Evolutionary conservation across 1,140 invertebrate genomes (phyloP), one percentile per base, ranked within the genome.

Genomic region (Oryctes rhinoceros): DNA sequence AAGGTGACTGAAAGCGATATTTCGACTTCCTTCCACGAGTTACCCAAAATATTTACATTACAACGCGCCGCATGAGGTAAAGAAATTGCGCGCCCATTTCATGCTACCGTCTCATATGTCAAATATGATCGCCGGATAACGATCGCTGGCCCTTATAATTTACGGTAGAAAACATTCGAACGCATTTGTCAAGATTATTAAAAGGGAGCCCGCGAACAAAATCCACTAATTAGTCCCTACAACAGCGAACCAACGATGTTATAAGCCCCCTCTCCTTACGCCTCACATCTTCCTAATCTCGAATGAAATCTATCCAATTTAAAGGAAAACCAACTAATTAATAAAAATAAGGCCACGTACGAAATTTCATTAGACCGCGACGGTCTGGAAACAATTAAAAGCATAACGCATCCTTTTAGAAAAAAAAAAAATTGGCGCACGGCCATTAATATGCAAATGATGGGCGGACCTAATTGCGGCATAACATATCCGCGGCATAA

Each of bases 351-450:
- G 65, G 20, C 65, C 65, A 24, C 65, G 65, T 71, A 71, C 65
- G 65, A 71, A 71, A 71, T 71, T 24, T 71, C 65, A 71, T 71
- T 71, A 71, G 65, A 71, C 65, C 65, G 65, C 65, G 65, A 71
- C 65, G 18, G 65, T 71, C 65, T 71, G 65, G 65, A 71, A 71
- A 71, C 65, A 71, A 71, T 71, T 71, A 71, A 71, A 71, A 71
- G 24, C 65, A 71, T 71, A 71, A 71, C 65, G 65, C 65, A 71
- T 71, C 65, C 18, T 37, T 13, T 9, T 35, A 71, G 24, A 24
- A 71, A 71, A 5, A 67, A 30, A 67, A 20, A 67, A 67, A 71
- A 71, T 71, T 37, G 65, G 65, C 65, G 65, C 65, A 71, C 35
- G 24, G 9, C 65, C 65, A 71, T 71, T 71, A 71, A 71, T 71